Percentiles rank a stretch among this genome's conserved stretches.
phyloP scores from a whole-genome alignment of 2,888 invertebrate genomes.

The Hyposoter dolosus region DNA sequence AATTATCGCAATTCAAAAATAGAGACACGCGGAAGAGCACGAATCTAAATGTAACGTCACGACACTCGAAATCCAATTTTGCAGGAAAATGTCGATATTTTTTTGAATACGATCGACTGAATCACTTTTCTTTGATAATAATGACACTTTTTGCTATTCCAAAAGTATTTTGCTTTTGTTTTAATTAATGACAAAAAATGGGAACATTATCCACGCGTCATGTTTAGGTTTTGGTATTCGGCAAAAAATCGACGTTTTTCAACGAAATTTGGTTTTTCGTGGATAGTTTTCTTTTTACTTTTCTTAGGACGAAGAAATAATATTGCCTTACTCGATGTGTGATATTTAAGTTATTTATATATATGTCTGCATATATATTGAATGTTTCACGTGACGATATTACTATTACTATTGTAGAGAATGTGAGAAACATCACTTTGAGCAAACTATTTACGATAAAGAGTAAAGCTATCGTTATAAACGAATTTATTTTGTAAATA shows the following conservation, averaged over 20 bases:
- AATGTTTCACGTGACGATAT: conserved; percentile 52
- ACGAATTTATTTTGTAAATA: conserved; percentile 60
- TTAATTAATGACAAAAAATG: no score
- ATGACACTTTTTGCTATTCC: no score
- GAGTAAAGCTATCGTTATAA: conserved; percentile 41
- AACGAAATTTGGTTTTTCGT: no score
- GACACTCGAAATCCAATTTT: no score
- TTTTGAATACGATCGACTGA: no score
- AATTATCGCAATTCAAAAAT: conserved; percentile 16
- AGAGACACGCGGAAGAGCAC: conserved; percentile 43
- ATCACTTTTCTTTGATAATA: no score
- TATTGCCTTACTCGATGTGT: conserved; percentile 73
- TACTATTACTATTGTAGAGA: conserved; percentile 52
- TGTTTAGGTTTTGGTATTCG: no score
- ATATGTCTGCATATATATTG: conserved; percentile 47
- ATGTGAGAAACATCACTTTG: background rate
- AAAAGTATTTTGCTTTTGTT: no score
- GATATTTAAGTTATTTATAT: conserved; percentile 75
- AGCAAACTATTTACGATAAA: background rate
- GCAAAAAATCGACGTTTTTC: no score
- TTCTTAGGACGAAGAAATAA: conserved; percentile 32
- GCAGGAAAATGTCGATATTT: no score
- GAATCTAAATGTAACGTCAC: conserved; percentile 39
- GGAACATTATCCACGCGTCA: no score
- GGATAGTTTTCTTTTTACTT: conserved; percentile 36